Evolutionary conservation across 2,888 invertebrate genomes (phyloP).

Genomic region (Gandaritis pyraliata): DNA sequence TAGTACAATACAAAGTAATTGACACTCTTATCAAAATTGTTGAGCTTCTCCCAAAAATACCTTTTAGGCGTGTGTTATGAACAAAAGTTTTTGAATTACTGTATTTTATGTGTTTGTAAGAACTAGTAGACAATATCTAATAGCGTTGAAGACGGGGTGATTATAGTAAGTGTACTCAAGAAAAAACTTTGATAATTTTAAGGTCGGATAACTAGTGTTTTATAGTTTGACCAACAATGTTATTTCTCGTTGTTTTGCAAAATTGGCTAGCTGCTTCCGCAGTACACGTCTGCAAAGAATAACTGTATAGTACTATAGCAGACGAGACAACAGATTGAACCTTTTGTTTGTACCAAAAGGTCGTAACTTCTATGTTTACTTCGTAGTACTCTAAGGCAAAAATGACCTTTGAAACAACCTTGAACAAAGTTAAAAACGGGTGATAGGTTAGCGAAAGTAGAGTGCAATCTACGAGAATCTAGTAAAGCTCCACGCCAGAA

Average conservation of each 20-base stretch:
- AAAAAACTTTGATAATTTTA: too few species aligned
- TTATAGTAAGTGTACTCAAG: too few species aligned
- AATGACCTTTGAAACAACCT: conserved; percentile 44
- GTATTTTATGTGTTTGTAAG: too few species aligned
- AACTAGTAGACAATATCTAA: too few species aligned
- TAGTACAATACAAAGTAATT: neutral
- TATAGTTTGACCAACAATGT: too few species aligned
- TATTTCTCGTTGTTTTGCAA: too few species aligned
- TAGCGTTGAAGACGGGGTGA: too few species aligned
- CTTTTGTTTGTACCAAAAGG: conserved; percentile 56
- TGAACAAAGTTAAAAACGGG: conserved; percentile 24
- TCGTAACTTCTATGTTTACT: conserved; percentile 56
- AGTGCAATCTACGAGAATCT: conserved; percentile 74
- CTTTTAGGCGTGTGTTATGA: too few species aligned
- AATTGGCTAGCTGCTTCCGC: conserved; percentile 62
- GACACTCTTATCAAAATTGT: too few species aligned
- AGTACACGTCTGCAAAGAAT: conserved; percentile 75
- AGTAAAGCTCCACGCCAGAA: conserved; percentile 68
- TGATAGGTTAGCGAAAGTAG: conserved; percentile 54
- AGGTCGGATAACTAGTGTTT: too few species aligned
- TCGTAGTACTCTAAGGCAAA: conserved; percentile 36
- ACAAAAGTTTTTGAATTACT: too few species aligned
- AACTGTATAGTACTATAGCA: conserved; percentile 69
- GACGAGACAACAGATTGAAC: conserved; percentile 80
- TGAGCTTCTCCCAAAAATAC: too few species aligned